Evolutionary conservation across 2,797 vertebrate species (phyloP), one percentile per base, ranked within the genome.

Genomic region (Danio aesculapii): DNA sequence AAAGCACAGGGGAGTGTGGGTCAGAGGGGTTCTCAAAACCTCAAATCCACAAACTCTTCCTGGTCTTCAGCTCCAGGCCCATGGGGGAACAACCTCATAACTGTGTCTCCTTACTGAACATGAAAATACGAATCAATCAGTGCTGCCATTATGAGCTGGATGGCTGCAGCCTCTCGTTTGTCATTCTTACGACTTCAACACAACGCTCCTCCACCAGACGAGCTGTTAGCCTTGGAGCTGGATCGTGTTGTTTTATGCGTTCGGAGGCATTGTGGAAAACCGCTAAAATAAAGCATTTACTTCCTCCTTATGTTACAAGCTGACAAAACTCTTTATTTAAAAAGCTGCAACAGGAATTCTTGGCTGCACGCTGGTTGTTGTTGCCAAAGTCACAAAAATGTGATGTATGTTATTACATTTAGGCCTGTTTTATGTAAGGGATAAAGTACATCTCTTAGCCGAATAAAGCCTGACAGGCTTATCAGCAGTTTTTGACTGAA

Each of bases 41-140:
- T 89, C 86, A 82, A 90, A 91, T 91, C 91, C 90, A 86, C 90
- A 92, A 85, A 81, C 89, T 63, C 88, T 90, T 90, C 81, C 87
- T 86, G 88, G 90, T 85, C 59, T 75, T 84, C 77, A 75, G 63
- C 82, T 85, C 71, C 72, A 69, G 88, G 89, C 88, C 90, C 88
- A 76, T 79, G 86, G 88, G 83, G 87, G 86, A 89, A 88, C 86
- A 87, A 68, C 81, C 87, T 91, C 86, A 90, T 88, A 86, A 81
- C 82, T 30, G 75, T 81, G 63, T 88, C 75, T 86, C 84, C 84
- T 87, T 88, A 88, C 84, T 84, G 9, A 44, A 84, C 83, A 84
- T 70, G 53, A 92, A 92, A 91, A 92, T 88, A 92, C 63, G 79
- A 86, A 90, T 92, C 91, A 86, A 87, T 92, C 91, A 91, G 83